Conservation (phyloP, 1,140 invertebrate species). For the Drosophila varians region DNA sequence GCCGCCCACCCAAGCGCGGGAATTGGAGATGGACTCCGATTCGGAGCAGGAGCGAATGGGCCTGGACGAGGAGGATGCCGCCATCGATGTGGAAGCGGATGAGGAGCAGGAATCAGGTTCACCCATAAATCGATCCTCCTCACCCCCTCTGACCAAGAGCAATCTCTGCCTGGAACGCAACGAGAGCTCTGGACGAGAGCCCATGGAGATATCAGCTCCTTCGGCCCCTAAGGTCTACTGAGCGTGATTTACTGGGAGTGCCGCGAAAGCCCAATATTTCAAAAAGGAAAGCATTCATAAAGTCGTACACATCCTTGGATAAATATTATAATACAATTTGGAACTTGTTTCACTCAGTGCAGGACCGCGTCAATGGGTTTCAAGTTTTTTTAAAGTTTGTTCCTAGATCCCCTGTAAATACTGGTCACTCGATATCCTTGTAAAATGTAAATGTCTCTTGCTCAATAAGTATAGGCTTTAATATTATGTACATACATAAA, state of each 20-base stretch:
- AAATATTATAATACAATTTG: background rate
- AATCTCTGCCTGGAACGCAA: conserved; percentile 56
- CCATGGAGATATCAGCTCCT: conserved; percentile 3
- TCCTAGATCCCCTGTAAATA: conserved; percentile 68
- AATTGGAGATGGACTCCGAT: conserved; percentile 54
- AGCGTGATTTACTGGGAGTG: conserved; percentile 32
- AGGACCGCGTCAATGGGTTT: conserved; percentile 67
- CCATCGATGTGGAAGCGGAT: conserved; percentile 74
- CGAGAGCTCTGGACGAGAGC: conserved; percentile 18
- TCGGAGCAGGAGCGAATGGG: conserved; percentile 40
- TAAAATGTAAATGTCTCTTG: conserved; percentile 63
- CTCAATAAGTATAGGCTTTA: conserved; percentile 65
- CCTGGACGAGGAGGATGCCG: conserved; percentile 51
- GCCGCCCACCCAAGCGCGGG: background rate
- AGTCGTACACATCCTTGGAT: background rate
- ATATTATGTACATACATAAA: conserved; percentile 33
- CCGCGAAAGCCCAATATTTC: background rate
- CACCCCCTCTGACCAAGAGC: conserved; percentile 20
- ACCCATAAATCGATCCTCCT: background rate
- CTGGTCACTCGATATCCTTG: conserved; percentile 7
- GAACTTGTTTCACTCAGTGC: conserved; percentile 25
- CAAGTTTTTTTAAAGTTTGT: conserved; percentile 72
- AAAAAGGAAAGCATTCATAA: background rate
- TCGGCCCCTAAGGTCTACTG: conserved; percentile 42
- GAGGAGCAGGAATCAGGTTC: conserved; percentile 49